Percentiles rank a stretch among this genome's conserved stretches.
Conservation (phyloP, 2,113 vertebrate genomes). For the Herpetotheres cachinnans region DNA sequence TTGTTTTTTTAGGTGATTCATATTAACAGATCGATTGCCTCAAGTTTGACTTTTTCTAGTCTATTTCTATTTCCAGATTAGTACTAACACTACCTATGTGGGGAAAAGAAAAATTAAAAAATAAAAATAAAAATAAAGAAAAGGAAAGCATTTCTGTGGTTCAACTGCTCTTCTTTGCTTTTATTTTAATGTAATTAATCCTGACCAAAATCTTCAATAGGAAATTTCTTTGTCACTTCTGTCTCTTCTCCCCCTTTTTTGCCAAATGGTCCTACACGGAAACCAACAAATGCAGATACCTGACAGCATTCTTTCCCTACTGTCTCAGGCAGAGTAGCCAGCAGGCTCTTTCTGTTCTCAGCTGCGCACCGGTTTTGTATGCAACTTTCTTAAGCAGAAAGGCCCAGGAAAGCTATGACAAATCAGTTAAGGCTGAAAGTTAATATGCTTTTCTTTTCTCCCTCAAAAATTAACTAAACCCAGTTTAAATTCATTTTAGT, state of each 20-base stretch:
- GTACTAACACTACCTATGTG: neutral
- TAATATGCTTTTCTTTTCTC: neutral
- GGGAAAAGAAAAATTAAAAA: too few species aligned
- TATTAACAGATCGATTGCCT: neutral
- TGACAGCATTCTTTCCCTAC: neutral
- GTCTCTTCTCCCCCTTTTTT: neutral
- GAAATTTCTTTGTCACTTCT: neutral
- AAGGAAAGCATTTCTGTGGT: neutral
- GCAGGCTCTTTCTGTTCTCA: neutral
- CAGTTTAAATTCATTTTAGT: neutral
- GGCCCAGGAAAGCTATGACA: neutral
- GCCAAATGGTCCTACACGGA: neutral
- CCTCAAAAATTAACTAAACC: neutral
- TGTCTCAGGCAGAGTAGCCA: neutral
- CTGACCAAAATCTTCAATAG: neutral
- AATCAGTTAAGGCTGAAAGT: neutral
- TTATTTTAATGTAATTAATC: neutral
- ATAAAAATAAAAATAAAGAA: neutral
- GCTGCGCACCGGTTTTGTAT: neutral
- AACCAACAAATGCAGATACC: neutral
- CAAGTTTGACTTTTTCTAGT: neutral
- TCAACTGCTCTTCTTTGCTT: neutral
- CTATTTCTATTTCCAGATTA: neutral
- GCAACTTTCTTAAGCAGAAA: neutral
- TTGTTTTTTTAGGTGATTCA: neutral